phyloP scores from a whole-genome alignment of 2,797 vertebrate species.

The Oreonectes daqikongensis region DNA sequence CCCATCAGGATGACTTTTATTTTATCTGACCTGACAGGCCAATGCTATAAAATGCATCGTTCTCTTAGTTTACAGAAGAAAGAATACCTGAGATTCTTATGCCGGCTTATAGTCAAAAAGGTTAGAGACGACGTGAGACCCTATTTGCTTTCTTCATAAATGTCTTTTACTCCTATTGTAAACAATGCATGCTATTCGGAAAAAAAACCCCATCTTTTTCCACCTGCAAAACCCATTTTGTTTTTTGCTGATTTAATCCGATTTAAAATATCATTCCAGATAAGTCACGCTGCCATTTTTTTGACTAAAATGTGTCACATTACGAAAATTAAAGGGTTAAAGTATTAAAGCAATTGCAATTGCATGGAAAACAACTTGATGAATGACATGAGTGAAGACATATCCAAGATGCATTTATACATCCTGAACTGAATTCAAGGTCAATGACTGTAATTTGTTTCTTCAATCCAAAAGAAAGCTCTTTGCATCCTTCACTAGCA shows the following conservation, averaged over 20 bases:
- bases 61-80: slow-evolving; percentile 13
- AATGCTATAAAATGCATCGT: slow-evolving; percentile 27
- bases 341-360: neutral
- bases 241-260: too few species aligned
- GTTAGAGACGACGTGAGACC: neutral
- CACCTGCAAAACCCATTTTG: neutral
- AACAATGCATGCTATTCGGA: neutral
- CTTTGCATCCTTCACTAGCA: slow-evolving; percentile 28
- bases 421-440: slow-evolving; percentile 9
- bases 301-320: neutral
- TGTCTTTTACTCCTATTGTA: neutral
- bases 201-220: neutral
- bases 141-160: neutral
- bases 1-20: slow-evolving; percentile 43
- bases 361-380: neutral
- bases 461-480: neutral
- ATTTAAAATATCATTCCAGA: too few species aligned
- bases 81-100: slow-evolving; percentile 23
- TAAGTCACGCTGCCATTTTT: neutral
- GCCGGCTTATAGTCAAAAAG: neutral
- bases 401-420: neutral
- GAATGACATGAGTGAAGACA: neutral
- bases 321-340: neutral
- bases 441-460: slow-evolving; percentile 15
- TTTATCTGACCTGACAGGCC: slow-evolving; percentile 41